Evolutionary conservation across 2,888 invertebrate genomes (phyloP), one percentile per base, ranked within the genome.

Genomic region (Creontiades dilutus): DNA sequence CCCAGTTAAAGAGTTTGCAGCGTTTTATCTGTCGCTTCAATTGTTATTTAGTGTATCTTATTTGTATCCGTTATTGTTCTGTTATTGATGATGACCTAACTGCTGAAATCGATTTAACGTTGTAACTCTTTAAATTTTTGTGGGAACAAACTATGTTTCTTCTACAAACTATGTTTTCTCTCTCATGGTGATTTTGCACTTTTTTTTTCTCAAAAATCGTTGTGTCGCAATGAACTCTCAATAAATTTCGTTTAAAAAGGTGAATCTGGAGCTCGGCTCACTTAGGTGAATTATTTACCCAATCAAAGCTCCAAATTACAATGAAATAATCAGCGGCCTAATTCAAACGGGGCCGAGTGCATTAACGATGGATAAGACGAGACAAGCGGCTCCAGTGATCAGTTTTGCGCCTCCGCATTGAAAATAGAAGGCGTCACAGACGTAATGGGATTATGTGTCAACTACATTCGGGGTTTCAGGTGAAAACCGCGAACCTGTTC

Each of bases 391-490:
- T 2, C 57, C 7, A 16, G 57, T n/a, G 57, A 57, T 57, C 57
- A 57, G 57, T 57, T 57, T 16, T 57, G 57, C 0, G 57, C 57
- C 19, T 57, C 57, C 16, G 5, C n/a, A 57, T 57, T 57, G 57
- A 57, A 57, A 57, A 57, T n/a, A 57, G 57, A 57, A 57, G n/a
- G 16, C n/a, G 57, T n/a, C 57, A 57, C n/a, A 16, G n/a, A n/a
- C 57, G 16, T 57, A 57, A 57, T 57, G 57, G 57, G 57, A 57
- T 57, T 57, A 57, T 52, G 57, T 57, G 57, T 57, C 57, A 57
- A 57, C 57, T 57, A 57, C 57, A 57, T 57, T 57, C 57, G 57
- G 57, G 16, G 57, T 14, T 57, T 57, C 57, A n/a, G 37, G 57
- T n/a, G 52, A 57, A 57, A 57, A 16, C 57, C 57, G 13, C 19